Evolutionary conservation across 2,113 vertebrate species (phyloP).

Genomic region (Catharus fuscescens): DNA sequence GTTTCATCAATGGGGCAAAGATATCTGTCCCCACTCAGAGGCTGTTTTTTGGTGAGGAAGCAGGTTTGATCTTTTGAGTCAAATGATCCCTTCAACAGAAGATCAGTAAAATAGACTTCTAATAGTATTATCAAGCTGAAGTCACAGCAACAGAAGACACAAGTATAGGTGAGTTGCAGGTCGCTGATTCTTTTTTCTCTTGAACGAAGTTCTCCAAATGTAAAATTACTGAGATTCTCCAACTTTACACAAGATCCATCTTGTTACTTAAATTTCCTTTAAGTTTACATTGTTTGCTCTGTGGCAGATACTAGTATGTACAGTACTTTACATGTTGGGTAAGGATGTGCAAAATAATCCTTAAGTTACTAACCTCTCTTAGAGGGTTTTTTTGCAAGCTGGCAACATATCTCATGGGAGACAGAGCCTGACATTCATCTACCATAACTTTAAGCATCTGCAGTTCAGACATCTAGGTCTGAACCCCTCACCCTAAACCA

Average conservation of each 20-base stretch:
- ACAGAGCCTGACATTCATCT: background rate
- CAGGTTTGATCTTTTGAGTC: background rate
- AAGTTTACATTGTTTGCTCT: background rate
- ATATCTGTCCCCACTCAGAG: background rate
- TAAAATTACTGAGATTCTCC: background rate
- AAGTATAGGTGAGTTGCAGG: background rate
- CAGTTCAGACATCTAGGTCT: background rate
- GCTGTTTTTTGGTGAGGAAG: background rate
- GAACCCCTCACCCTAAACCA: background rate
- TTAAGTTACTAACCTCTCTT: background rate
- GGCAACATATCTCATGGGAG: background rate
- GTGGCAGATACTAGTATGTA: background rate
- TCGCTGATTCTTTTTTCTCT: background rate
- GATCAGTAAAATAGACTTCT: slow-evolving; percentile 8
- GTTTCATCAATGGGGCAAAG: background rate
- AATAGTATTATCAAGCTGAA: background rate
- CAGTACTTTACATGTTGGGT: background rate
- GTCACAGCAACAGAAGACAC: slow-evolving; percentile 4
- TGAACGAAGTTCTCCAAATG: background rate
- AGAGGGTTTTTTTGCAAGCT: background rate
- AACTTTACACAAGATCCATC: background rate
- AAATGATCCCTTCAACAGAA: slow-evolving; percentile 13
- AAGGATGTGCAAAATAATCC: background rate
- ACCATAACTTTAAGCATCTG: background rate
- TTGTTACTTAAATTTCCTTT: background rate